phyloP scores from a whole-genome alignment of 2,888 invertebrate species.

The Pristionchus fissidentatus region DNA sequence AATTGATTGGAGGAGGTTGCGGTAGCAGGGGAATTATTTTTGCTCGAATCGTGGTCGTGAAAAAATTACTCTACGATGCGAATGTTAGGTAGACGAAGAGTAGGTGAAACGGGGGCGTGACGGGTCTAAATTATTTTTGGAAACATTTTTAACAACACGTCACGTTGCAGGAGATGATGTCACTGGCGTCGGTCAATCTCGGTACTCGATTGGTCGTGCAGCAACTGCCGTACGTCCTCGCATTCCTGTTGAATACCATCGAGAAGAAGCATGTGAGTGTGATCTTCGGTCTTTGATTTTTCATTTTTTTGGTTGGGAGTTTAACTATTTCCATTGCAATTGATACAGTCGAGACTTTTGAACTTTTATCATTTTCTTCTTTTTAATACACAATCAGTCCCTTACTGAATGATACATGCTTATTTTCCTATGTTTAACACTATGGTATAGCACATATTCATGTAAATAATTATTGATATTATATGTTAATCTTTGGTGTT shows the following conservation, averaged over 20 bases:
- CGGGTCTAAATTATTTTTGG: too few species aligned
- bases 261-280: constrained; percentile 19
- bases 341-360: too few species aligned
- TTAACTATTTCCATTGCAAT: too few species aligned
- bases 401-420: too few species aligned
- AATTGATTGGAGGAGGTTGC: not conserved
- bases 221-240: constrained; percentile 59
- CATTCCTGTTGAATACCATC: constrained; percentile 59
- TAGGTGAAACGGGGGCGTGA: too few species aligned
- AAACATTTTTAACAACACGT: too few species aligned
- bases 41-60: too few species aligned
- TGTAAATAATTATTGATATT: not conserved
- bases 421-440: too few species aligned
- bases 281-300: constrained; percentile 11
- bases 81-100: not conserved
- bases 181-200: constrained; percentile 50
- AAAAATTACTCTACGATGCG: too few species aligned
- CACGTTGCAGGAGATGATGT: not conserved
- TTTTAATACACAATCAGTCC: too few species aligned
- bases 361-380: too few species aligned
- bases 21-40: not conserved
- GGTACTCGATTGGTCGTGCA: constrained; percentile 62
- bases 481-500: not conserved
- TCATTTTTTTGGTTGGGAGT: not conserved
- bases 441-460: too few species aligned